phyloP scores from a whole-genome alignment of 2,888 invertebrate genomes.

The Noctua fimbriata region DNA sequence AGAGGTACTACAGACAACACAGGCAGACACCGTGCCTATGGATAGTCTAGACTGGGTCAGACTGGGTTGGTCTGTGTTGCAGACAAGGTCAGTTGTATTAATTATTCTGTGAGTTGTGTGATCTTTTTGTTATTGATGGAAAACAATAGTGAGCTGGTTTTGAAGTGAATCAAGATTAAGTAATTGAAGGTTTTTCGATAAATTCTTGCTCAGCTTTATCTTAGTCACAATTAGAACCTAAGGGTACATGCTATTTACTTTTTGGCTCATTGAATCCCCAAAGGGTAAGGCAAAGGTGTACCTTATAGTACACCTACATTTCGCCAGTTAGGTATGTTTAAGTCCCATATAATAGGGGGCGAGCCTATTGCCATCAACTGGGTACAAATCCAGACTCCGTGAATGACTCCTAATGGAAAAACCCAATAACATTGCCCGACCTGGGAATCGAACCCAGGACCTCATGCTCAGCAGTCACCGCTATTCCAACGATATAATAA shows the following conservation, averaged over 20 bases:
- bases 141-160: slow-evolving; percentile 41
- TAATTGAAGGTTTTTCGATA: slow-evolving; percentile 1
- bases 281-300: too few relatives aligned
- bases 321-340: too few relatives aligned
- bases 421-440: too few relatives aligned
- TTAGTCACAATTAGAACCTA: not conserved
- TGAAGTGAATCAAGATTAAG: slow-evolving; percentile 16
- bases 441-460: too few relatives aligned
- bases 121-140: slow-evolving; percentile 33
- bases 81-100: slow-evolving; percentile 44
- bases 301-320: too few relatives aligned
- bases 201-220: slow-evolving; percentile 3
- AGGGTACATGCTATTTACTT: not conserved
- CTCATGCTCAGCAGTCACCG: too few relatives aligned
- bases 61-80: not conserved
- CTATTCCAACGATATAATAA: too few relatives aligned
- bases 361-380: too few relatives aligned
- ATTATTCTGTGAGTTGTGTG: slow-evolving; percentile 44
- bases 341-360: too few relatives aligned
- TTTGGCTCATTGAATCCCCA: not conserved
- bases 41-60: slow-evolving; percentile 46
- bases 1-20: slow-evolving; percentile 24
- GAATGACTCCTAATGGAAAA: too few relatives aligned
- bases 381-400: too few relatives aligned
- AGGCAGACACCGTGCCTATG: slow-evolving; percentile 32